A percentile compares a stretch with the other conserved stretches of the same genome.
Conservation (phyloP, 2,113 vertebrate genomes). For the Geococcyx californianus region DNA sequence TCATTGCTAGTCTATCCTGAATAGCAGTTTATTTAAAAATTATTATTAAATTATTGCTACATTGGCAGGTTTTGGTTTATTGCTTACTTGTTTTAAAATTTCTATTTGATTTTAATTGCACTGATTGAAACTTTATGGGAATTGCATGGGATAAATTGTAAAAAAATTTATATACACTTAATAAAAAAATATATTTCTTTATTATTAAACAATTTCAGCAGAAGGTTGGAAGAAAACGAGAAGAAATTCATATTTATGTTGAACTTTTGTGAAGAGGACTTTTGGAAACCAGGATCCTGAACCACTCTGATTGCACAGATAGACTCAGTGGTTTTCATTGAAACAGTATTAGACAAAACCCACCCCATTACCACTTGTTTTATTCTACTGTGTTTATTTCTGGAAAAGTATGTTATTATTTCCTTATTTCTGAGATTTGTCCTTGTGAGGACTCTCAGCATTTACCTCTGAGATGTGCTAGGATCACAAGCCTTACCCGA, state of each 20-base stretch:
- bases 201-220: neutral
- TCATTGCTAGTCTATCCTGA: neutral
- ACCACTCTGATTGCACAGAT: neutral
- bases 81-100: neutral
- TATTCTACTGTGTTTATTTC: neutral
- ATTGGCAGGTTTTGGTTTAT: neutral
- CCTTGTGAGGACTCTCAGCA: too few relatives aligned
- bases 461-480: too few relatives aligned
- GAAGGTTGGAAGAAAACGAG: neutral
- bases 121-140: neutral
- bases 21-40: neutral
- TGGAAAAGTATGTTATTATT: neutral
- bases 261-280: neutral
- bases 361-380: neutral
- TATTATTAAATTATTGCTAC: neutral
- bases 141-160: neutral
- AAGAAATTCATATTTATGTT: neutral
- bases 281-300: accelerated
- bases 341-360: neutral
- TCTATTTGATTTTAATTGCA: neutral
- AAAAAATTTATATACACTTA: neutral
- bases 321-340: neutral
- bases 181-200: neutral
- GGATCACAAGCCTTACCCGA: too few relatives aligned
- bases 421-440: neutral